A percentile compares a stretch with the other conserved stretches of the same genome.
Evolutionary conservation across 1,140 invertebrate species (phyloP).

Genomic region (Lordiphosa collinella): DNA sequence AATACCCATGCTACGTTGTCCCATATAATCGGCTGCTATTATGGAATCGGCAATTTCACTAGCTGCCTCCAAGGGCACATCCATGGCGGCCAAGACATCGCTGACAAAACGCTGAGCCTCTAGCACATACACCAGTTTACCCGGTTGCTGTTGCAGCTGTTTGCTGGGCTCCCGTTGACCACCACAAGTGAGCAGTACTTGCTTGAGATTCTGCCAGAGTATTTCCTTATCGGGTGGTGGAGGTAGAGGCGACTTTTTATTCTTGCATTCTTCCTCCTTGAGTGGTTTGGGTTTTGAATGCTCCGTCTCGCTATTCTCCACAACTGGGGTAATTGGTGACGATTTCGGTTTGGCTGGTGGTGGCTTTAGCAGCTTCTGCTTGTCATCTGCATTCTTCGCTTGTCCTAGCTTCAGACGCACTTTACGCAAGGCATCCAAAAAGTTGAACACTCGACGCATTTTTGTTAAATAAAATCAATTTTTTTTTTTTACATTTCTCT

Average conservation of each 20-base stretch:
- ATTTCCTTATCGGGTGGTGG: neutral
- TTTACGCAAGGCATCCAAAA: constrained; percentile 24
- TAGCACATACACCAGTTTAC: constrained; percentile 20
- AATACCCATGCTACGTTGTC: constrained; percentile 93
- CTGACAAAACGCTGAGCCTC: constrained; percentile 37
- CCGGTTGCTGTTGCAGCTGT: neutral
- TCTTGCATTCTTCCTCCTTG: neutral
- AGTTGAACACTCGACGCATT: constrained; percentile 20
- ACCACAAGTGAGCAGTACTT: constrained; percentile 7
- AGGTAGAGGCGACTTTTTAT: neutral
- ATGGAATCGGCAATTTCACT: constrained; percentile 86
- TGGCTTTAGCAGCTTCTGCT: too few relatives aligned
- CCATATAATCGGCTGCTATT: constrained; percentile 89
- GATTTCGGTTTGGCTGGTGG: too few relatives aligned
- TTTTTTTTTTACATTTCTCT: too few relatives aligned
- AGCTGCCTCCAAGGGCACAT: constrained; percentile 81
- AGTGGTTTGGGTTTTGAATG: neutral
- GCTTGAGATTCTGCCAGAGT: constrained; percentile 35
- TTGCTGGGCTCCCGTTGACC: constrained; percentile 6
- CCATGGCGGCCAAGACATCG: constrained; percentile 35
- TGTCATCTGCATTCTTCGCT: too few relatives aligned
- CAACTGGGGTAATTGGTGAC: too few relatives aligned
- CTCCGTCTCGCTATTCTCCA: too few relatives aligned
- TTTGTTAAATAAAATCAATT: too few relatives aligned
- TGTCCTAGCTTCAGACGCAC: neutral